A percentile compares a stretch with the other conserved stretches of the same genome.
Conservation (phyloP, 2,888 invertebrate genomes). For the Himalopsyche anomala region DNA sequence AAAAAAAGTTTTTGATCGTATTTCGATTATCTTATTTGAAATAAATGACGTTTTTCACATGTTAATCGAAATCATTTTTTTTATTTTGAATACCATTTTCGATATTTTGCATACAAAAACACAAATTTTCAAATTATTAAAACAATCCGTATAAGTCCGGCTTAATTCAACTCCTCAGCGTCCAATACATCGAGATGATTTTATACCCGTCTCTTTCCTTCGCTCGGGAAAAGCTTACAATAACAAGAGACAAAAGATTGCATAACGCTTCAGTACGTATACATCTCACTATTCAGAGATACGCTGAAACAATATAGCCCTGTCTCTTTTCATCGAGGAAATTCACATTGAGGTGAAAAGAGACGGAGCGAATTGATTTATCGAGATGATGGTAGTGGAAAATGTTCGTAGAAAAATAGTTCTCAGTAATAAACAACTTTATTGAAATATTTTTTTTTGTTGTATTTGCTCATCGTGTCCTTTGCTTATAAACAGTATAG, state of each 20-base stretch:
- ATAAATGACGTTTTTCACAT: too few species aligned
- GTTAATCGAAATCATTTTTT: too few species aligned
- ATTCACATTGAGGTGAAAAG: neutral
- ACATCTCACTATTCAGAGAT: constrained; percentile 31
- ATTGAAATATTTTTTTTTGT: constrained; percentile 26
- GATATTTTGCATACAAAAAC: too few species aligned
- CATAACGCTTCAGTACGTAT: neutral
- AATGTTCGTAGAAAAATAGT: neutral
- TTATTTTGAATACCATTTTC: too few species aligned
- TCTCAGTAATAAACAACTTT: constrained; percentile 16
- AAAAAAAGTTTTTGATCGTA: too few species aligned
- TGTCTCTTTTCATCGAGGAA: neutral
- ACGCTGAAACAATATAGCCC: constrained; percentile 22
- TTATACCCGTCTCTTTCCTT: neutral
- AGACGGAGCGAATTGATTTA: constrained; percentile 32
- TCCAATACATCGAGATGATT: constrained; percentile 43
- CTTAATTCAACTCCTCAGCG: constrained; percentile 22
- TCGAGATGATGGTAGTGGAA: constrained; percentile 19
- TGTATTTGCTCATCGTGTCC: too few species aligned
- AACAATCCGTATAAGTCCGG: neutral
- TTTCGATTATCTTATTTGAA: too few species aligned
- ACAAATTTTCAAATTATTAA: neutral
- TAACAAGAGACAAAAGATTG: constrained; percentile 8
- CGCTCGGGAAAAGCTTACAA: neutral
- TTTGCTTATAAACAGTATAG: too few species aligned